A percentile compares a stretch with the other conserved stretches of the same genome.
Evolutionary conservation across 1,140 invertebrate species (phyloP).

Genomic region (Cydia splendana): DNA sequence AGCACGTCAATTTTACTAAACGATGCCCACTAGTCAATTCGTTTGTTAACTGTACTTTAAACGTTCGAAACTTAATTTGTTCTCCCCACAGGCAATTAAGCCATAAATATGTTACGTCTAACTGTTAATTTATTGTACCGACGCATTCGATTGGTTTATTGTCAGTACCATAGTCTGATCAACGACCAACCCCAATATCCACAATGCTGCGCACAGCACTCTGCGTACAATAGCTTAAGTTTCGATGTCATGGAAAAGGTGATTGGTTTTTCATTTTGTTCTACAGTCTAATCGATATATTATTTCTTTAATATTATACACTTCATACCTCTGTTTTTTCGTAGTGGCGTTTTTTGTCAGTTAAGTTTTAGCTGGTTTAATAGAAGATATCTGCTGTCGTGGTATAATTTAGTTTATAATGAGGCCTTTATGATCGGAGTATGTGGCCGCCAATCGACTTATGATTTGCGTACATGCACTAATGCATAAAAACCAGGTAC

Average conservation of each 20-base stretch:
- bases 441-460: neutral
- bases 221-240: neutral
- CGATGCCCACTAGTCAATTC: constrained; percentile 8
- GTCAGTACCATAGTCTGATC: constrained; percentile 15
- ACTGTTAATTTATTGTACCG: constrained; percentile 18
- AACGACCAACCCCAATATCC: neutral
- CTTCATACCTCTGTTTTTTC: too few species aligned
- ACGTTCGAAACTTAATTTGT: constrained; percentile 21
- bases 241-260: too few species aligned
- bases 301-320: neutral
- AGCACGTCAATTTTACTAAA: neutral
- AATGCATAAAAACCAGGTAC: constrained; percentile 19
- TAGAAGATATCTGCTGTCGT: too few species aligned
- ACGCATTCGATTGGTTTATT: constrained; percentile 17
- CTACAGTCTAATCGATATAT: too few species aligned
- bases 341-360: too few species aligned
- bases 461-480: constrained; percentile 1
- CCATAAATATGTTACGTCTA: constrained; percentile 10
- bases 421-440: neutral
- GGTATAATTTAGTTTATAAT: neutral
- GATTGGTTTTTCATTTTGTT: too few species aligned
- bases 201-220: neutral
- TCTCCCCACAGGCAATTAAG: constrained; percentile 7
- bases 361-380: too few species aligned
- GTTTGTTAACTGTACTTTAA: constrained; percentile 22